Conservation (phyloP, 2,888 invertebrate species). For the Perizoma affinitatum region DNA sequence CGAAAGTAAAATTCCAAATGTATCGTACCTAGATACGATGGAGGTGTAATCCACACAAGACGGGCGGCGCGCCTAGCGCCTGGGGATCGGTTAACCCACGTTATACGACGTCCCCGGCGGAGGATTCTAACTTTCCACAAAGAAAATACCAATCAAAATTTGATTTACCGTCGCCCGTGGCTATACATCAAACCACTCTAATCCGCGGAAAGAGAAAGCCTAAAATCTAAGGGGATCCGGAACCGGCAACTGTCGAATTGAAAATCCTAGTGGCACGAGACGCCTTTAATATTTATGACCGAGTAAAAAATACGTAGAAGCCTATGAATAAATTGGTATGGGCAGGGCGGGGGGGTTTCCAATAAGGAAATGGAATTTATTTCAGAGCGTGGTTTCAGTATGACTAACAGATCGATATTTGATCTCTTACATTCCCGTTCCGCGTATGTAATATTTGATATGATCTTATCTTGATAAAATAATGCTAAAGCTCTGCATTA, state of each 20-base stretch:
- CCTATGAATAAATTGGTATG: slow-evolving; percentile 70
- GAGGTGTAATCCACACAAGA: slow-evolving; percentile 62
- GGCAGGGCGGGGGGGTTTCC: slow-evolving; percentile 37
- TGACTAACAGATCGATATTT: background rate
- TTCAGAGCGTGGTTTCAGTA: slow-evolving; percentile 13
- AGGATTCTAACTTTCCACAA: slow-evolving; percentile 78
- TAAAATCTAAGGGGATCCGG: slow-evolving; percentile 77
- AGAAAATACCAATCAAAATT: slow-evolving; percentile 84
- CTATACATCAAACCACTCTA: slow-evolving; percentile 79
- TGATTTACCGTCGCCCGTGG: slow-evolving; percentile 83
- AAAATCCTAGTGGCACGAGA: slow-evolving; percentile 72
- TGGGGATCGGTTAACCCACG: slow-evolving; percentile 81
- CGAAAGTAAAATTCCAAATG: slow-evolving; percentile 60
- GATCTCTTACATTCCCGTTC: too few species aligned
- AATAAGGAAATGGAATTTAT: slow-evolving; percentile 32
- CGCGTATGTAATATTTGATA: too few species aligned
- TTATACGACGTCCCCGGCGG: slow-evolving; percentile 69
- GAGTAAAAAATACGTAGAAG: slow-evolving; percentile 67
- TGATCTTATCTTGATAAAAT: too few species aligned
- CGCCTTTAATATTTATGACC: slow-evolving; percentile 78
- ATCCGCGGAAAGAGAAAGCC: slow-evolving; percentile 78
- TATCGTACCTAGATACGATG: slow-evolving; percentile 42
- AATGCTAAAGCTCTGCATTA: slow-evolving; percentile 6
- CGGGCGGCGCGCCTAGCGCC: slow-evolving; percentile 67
- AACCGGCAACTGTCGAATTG: slow-evolving; percentile 67